phyloP scores from a whole-genome alignment of 2,113 vertebrate species.

The Carlito syrichta region DNA sequence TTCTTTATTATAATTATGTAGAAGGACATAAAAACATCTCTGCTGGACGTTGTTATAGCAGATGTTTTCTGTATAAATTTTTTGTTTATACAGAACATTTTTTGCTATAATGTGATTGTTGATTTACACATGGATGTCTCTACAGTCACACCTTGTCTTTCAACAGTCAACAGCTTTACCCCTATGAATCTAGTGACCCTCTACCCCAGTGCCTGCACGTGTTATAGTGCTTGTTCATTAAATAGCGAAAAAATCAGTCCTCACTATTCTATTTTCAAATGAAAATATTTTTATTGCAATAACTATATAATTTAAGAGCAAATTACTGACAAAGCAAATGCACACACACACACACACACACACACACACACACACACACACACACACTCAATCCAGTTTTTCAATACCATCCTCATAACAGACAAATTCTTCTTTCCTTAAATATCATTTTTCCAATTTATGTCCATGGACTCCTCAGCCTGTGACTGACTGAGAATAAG shows the following conservation, averaged over 20 bases:
- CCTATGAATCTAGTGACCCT: fast-evolving
- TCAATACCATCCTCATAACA: background rate
- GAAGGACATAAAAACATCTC: background rate
- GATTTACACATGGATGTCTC: background rate
- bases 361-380: background rate
- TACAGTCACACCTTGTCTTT: fast-evolving
- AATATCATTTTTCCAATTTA: background rate
- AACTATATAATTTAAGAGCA: background rate
- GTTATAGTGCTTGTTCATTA: background rate
- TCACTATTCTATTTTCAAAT: background rate
- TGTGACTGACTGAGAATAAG: background rate
- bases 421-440: background rate
- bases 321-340: too few relatives aligned
- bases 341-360: background rate
- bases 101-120: background rate
- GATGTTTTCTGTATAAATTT: background rate
- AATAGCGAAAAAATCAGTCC: background rate
- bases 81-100: background rate
- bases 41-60: background rate
- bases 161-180: background rate
- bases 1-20: background rate
- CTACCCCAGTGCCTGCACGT: background rate
- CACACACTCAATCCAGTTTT: background rate
- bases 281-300: background rate
- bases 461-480: background rate